phyloP scores from a whole-genome alignment of 2,888 invertebrate species.

The Limenitis camilla region DNA sequence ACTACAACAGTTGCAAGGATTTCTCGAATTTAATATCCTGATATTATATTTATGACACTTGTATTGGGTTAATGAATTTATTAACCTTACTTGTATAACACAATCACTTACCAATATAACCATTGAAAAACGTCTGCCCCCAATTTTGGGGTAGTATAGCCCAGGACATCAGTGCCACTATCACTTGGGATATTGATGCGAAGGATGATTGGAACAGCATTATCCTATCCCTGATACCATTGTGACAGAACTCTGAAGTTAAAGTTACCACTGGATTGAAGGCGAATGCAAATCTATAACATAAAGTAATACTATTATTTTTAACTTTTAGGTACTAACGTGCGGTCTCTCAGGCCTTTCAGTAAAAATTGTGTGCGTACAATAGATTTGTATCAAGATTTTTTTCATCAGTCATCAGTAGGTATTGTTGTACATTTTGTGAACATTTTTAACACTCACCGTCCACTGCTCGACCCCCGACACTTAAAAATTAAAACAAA shows the following conservation, averaged over 20 bases:
- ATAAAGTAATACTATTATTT: neutral
- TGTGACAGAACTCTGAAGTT: conserved; percentile 36
- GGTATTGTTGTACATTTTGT: too few species aligned
- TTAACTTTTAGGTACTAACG: neutral
- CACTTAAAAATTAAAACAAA: too few species aligned
- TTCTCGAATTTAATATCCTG: too few species aligned
- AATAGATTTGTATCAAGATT: neutral
- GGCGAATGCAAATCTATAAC: conserved; percentile 30
- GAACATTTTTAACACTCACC: too few species aligned
- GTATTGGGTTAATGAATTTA: neutral
- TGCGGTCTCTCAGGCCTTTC: neutral
- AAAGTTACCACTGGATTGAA: conserved; percentile 32
- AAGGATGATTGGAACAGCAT: conserved; percentile 34
- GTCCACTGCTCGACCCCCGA: too few species aligned
- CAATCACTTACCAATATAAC: conserved; percentile 28
- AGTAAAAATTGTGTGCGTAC: neutral
- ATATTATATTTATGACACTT: neutral
- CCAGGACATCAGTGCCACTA: conserved; percentile 33
- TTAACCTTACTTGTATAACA: neutral
- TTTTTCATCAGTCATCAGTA: too few species aligned
- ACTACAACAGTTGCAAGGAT: too few species aligned
- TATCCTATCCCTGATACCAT: conserved; percentile 33
- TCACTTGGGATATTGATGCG: conserved; percentile 26
- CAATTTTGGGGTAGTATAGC: conserved; percentile 31
- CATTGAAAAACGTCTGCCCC: conserved; percentile 28